A percentile compares a stretch with the other conserved stretches of the same genome.
Evolutionary conservation across 1,140 invertebrate genomes (phyloP).

Genomic region (Penaeus japonicus): DNA sequence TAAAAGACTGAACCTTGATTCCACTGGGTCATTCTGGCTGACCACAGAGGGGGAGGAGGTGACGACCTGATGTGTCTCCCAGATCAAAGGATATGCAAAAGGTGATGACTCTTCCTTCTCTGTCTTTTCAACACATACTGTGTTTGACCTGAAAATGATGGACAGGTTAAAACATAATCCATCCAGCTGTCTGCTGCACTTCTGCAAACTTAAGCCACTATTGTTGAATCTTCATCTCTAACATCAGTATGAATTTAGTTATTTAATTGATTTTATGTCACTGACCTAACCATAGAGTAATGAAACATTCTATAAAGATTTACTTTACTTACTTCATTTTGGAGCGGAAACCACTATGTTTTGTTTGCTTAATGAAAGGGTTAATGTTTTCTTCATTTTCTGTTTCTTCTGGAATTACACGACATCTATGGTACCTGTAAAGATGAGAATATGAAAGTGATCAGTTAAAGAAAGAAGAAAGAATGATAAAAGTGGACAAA

Average conservation of each 20-base stretch:
- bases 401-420: slow-evolving; percentile 16
- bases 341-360: background rate
- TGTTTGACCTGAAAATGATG: slow-evolving; percentile 1
- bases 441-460: no score
- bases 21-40: background rate
- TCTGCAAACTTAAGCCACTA: no score
- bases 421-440: slow-evolving; percentile 37
- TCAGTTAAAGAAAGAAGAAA: no score
- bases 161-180: background rate
- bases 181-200: background rate
- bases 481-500: no score
- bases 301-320: no score
- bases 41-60: background rate
- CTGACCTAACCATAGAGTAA: no score
- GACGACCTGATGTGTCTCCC: slow-evolving; percentile 7
- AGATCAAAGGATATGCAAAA: slow-evolving; percentile 43
- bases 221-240: no score
- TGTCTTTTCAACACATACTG: background rate
- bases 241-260: no score
- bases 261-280: no score
- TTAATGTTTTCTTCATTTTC: slow-evolving; percentile 38
- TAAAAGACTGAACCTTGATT: background rate
- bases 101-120: slow-evolving; percentile 13
- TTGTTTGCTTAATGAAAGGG: background rate
- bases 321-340: background rate